These are phyloP conservation scores for Phycodurus eques DNA, from an alignment of 2,113 vertebrate species.

Conservation along the genomic window DNA sequence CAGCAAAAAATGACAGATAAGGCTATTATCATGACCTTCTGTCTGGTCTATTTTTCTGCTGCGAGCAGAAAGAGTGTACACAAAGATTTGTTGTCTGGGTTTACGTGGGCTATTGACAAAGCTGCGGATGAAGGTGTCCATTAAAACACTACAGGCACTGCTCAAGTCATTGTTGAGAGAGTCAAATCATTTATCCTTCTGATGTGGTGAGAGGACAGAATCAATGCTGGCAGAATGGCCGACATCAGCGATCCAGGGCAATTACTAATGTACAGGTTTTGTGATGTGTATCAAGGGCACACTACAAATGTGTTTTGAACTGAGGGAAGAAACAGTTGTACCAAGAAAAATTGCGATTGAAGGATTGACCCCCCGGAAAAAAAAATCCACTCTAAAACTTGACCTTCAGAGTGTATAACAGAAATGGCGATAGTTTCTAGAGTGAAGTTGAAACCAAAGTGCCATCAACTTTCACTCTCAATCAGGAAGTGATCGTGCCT, in stretches of 20 bases:
- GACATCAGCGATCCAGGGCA: constrained; percentile 26
- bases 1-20: constrained; percentile 38
- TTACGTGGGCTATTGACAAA: constrained; percentile 40
- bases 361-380: background rate
- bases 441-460: background rate
- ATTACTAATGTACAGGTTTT: constrained; percentile 26
- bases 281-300: constrained; percentile 22
- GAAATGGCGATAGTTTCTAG: background rate
- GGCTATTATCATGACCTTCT: constrained; percentile 41
- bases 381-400: background rate
- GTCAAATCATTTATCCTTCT: constrained; percentile 61
- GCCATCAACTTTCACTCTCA: background rate
- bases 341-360: constrained; percentile 1
- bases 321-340: background rate
- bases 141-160: constrained; percentile 39
- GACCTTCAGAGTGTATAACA: background rate
- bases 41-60: constrained; percentile 25
- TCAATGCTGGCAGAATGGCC: constrained; percentile 44
- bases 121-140: constrained; percentile 27
- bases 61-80: constrained; percentile 26
- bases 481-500: background rate
- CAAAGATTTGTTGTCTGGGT: constrained; percentile 44
- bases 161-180: constrained; percentile 34
- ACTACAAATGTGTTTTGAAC: constrained; percentile 12
- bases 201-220: constrained; percentile 46